These are phyloP conservation scores for Equus quagga DNA, from an alignment of 2,113 vertebrate species.

Conservation along the genomic window DNA sequence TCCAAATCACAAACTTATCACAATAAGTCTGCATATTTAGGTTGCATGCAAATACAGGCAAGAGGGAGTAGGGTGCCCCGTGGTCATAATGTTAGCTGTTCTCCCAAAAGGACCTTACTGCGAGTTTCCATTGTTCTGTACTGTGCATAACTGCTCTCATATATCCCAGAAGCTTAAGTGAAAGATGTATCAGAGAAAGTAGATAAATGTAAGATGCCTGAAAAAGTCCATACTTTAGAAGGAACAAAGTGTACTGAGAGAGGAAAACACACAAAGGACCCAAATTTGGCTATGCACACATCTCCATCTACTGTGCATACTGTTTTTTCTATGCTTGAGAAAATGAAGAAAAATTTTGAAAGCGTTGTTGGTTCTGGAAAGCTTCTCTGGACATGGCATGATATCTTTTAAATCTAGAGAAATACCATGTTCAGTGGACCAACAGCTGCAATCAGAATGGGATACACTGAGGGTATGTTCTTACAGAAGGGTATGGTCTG, in stretches of 20 bases:
- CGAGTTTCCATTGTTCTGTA: background rate
- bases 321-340: background rate
- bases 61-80: background rate
- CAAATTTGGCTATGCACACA: background rate
- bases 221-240: background rate
- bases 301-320: background rate
- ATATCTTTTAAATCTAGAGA: background rate
- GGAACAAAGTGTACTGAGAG: background rate
- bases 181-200: background rate
- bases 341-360: background rate
- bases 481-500: background rate
- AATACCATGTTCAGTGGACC: background rate
- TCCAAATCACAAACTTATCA: constrained; percentile 8
- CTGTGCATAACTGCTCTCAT: background rate
- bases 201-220: background rate
- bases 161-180: background rate
- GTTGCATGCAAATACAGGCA: background rate
- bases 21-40: background rate
- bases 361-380: background rate
- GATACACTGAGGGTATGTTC: background rate
- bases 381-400: background rate
- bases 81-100: background rate
- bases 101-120: background rate
- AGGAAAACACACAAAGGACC: background rate
- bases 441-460: background rate